Conservation (phyloP, 2,113 vertebrate species). For the Arvicanthis niloticus region DNA sequence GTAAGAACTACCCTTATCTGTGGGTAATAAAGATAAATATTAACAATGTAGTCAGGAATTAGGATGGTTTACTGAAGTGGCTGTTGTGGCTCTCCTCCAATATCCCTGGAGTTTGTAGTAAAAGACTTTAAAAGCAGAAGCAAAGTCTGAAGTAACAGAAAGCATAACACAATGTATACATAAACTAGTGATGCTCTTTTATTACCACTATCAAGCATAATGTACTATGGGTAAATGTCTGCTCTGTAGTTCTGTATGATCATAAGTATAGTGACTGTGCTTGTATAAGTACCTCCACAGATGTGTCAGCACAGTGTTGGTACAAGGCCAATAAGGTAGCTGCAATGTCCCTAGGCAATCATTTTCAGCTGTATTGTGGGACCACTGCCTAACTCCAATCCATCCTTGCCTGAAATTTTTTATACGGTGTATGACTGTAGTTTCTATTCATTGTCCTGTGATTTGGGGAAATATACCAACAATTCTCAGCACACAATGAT, state of each 20-base stretch:
- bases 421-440: background rate
- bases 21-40: background rate
- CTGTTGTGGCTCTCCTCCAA: background rate
- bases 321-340: background rate
- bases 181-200: background rate
- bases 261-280: background rate
- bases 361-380: background rate
- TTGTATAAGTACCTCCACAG: background rate
- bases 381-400: background rate
- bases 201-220: background rate
- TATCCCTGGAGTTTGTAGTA: background rate
- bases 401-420: background rate
- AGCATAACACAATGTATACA: background rate
- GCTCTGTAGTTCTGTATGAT: background rate
- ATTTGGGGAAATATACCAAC: background rate
- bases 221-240: background rate
- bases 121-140: background rate
- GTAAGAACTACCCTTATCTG: background rate
- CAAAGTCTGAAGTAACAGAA: background rate
- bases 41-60: background rate
- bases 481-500: background rate
- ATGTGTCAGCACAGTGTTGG: background rate
- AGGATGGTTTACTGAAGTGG: background rate
- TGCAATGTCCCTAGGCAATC: background rate
- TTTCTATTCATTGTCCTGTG: constrained; percentile 23